Conservation (phyloP, 2,888 invertebrate species). For the Nasonia oneida region DNA sequence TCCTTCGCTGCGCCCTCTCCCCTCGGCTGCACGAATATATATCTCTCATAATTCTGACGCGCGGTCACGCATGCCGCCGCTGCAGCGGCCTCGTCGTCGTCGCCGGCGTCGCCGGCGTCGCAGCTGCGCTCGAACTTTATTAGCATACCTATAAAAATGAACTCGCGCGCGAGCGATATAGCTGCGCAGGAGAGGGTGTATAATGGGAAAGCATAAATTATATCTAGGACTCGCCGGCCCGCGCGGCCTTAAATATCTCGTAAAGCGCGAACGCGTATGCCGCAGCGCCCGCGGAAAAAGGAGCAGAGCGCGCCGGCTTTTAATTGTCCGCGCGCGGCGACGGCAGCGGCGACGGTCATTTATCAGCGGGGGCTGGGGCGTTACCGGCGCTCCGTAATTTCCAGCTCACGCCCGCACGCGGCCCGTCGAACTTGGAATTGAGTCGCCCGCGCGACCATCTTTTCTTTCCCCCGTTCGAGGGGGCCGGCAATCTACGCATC, state of each 20-base stretch:
- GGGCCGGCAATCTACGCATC: neutral
- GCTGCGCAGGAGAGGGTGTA: slow-evolving; percentile 65
- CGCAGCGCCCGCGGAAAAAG: neutral
- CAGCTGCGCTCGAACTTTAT: slow-evolving; percentile 71
- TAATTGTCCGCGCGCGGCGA: slow-evolving; percentile 63
- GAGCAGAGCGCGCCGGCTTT: slow-evolving; percentile 45
- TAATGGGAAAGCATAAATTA: slow-evolving; percentile 75
- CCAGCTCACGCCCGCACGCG: too few relatives aligned
- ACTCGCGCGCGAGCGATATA: slow-evolving; percentile 63
- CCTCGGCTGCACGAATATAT: slow-evolving; percentile 50
- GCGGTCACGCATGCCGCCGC: slow-evolving; percentile 75
- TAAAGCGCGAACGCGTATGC: slow-evolving; percentile 68
- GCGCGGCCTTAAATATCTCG: slow-evolving; percentile 72
- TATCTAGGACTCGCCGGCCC: slow-evolving; percentile 68
- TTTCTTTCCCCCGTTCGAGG: slow-evolving; percentile 9
- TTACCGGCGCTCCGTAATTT: neutral
- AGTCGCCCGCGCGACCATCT: too few relatives aligned
- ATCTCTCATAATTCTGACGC: slow-evolving; percentile 73
- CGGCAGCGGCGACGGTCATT: slow-evolving; percentile 56
- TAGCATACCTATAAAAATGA: slow-evolving; percentile 78
- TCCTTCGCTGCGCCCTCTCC: neutral
- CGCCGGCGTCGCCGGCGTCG: neutral
- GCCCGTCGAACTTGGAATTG: neutral
- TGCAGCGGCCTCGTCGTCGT: slow-evolving; percentile 68
- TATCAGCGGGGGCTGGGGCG: slow-evolving; percentile 60